A percentile compares a stretch with the other conserved stretches of the same genome.
These are phyloP conservation scores for Caloenas nicobarica DNA, from an alignment of 2,113 vertebrate genomes.

Conservation along the genomic window DNA sequence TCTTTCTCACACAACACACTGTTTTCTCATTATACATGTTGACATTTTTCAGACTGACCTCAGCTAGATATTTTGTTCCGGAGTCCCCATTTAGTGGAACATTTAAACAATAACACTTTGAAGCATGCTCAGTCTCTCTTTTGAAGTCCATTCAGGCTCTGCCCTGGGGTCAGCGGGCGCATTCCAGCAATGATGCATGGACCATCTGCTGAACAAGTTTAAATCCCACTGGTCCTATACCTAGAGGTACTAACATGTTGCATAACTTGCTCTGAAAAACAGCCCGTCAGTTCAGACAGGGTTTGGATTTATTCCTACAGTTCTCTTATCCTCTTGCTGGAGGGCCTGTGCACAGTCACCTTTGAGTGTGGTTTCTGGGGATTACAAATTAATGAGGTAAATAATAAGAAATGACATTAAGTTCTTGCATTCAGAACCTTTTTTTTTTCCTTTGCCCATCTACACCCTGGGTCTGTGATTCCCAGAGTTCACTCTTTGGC, in stretches of 20 bases:
- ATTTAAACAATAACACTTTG: slow-evolving; percentile 72
- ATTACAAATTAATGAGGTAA: slow-evolving; percentile 9
- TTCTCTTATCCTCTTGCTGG: slow-evolving; percentile 30
- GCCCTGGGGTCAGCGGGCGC: slow-evolving; percentile 60
- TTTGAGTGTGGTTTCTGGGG: slow-evolving; percentile 6
- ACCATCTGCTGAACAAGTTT: slow-evolving; percentile 63
- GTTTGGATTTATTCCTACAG: slow-evolving; percentile 48
- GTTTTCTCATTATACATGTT: slow-evolving; percentile 62
- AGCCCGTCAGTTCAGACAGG: slow-evolving; percentile 15
- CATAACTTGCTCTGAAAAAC: slow-evolving; percentile 58
- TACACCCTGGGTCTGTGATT: background rate
- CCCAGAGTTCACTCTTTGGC: background rate
- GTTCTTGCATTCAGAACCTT: background rate
- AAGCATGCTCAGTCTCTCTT: slow-evolving; percentile 64
- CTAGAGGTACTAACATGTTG: slow-evolving; percentile 56
- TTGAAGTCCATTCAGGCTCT: slow-evolving; percentile 71
- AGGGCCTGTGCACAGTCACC: slow-evolving; percentile 11
- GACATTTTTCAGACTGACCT: slow-evolving; percentile 67
- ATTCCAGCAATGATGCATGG: slow-evolving; percentile 63
- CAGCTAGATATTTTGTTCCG: slow-evolving; percentile 70
- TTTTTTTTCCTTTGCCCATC: background rate
- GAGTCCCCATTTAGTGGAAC: slow-evolving; percentile 70
- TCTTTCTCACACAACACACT: slow-evolving; percentile 49
- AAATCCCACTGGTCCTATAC: slow-evolving; percentile 64
- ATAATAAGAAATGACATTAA: background rate